These are phyloP conservation scores for Festucalex cinctus DNA, from an alignment of 2,113 vertebrate species.

Conservation along the genomic window DNA sequence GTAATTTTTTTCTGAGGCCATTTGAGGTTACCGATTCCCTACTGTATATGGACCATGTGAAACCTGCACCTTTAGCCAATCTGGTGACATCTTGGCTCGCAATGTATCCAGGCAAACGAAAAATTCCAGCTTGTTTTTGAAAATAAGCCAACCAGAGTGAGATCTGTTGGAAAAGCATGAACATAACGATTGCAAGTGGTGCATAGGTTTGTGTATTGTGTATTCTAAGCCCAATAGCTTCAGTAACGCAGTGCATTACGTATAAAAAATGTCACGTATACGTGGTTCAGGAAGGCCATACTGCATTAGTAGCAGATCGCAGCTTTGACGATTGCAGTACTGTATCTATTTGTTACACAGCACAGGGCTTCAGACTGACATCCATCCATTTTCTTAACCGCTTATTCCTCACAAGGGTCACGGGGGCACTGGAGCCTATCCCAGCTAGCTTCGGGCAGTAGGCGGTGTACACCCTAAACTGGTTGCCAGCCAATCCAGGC, in stretches of 20 bases:
- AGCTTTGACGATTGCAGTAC: slow-evolving; percentile 46
- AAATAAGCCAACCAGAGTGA: background rate
- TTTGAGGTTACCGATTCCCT: slow-evolving; percentile 23
- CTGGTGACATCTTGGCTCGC: slow-evolving; percentile 25
- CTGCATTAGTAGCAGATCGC: slow-evolving; percentile 37
- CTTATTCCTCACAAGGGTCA: too few species aligned
- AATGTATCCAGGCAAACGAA: background rate
- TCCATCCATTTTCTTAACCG: too few species aligned
- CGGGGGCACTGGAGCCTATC: too few species aligned
- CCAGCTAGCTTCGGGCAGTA: too few species aligned
- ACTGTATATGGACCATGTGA: slow-evolving; percentile 29
- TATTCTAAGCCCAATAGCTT: slow-evolving; percentile 27
- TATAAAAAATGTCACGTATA: slow-evolving; percentile 40
- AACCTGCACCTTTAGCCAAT: slow-evolving; percentile 49
- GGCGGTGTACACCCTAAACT: too few species aligned
- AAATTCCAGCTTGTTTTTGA: background rate
- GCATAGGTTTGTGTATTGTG: slow-evolving; percentile 51
- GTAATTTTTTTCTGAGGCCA: slow-evolving; percentile 20
- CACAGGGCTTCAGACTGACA: slow-evolving; percentile 13
- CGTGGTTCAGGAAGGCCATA: slow-evolving; percentile 42
- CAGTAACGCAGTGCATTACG: slow-evolving; percentile 48
- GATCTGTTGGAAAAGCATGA: slow-evolving; percentile 38
- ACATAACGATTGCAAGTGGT: slow-evolving; percentile 40
- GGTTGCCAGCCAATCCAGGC: too few species aligned
- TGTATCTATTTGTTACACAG: slow-evolving; percentile 7